phyloP scores from a whole-genome alignment of 2,888 invertebrate genomes.

The Campoletis raptor region DNA sequence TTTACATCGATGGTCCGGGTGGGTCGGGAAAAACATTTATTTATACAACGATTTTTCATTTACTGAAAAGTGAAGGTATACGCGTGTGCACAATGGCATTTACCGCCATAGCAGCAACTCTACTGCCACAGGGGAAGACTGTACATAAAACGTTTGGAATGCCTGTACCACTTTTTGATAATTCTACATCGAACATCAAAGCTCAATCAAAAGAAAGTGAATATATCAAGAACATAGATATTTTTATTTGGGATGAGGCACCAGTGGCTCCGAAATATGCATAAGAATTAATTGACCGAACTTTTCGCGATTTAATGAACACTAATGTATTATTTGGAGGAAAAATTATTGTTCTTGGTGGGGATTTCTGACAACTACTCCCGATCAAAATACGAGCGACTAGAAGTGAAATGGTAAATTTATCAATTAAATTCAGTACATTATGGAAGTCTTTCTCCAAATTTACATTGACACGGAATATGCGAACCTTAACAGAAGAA shows the following conservation, averaged over 20 bases:
- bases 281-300: constrained; percentile 68
- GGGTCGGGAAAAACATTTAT: not conserved
- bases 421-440: constrained; percentile 2
- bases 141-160: constrained; percentile 28
- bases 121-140: constrained; percentile 34
- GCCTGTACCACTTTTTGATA: constrained; percentile 69
- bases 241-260: constrained; percentile 73
- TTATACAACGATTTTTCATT: constrained; percentile 46
- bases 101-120: constrained; percentile 16
- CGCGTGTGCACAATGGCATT: constrained; percentile 48
- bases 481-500: constrained; percentile 66
- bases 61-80: constrained; percentile 37
- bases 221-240: constrained; percentile 57
- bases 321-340: constrained; percentile 63
- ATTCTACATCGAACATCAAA: constrained; percentile 69
- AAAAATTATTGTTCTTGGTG: constrained; percentile 69
- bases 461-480: constrained; percentile 57
- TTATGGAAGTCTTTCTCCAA: constrained; percentile 47
- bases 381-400: constrained; percentile 36
- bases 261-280: constrained; percentile 71
- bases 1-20: constrained; percentile 65
- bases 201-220: constrained; percentile 66
- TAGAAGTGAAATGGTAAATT: not conserved
- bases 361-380: constrained; percentile 51
- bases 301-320: constrained; percentile 70